phyloP scores from a whole-genome alignment of 2,113 vertebrate species.

The Epinephelus cyanopodus region DNA sequence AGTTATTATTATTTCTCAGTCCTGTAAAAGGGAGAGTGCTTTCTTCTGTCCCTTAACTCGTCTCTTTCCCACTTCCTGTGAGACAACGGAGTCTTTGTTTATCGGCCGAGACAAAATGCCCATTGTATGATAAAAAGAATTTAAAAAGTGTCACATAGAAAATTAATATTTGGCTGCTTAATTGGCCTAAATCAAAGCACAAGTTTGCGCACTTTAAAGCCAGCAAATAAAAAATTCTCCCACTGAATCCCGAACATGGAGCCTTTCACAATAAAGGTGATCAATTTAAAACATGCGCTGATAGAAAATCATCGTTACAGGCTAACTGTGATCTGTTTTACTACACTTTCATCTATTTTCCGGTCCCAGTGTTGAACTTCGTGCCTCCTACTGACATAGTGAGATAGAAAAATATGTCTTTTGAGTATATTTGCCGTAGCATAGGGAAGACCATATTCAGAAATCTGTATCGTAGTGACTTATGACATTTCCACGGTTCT shows the following conservation, averaged over 20 bases:
- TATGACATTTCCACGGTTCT: conserved; percentile 50
- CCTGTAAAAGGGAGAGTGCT: neutral
- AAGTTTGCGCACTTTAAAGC: conserved; percentile 38
- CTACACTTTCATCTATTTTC: neutral
- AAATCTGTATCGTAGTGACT: conserved; percentile 57
- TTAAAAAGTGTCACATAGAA: neutral
- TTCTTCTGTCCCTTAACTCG: neutral
- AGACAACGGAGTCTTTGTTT: conserved; percentile 8
- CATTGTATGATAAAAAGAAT: neutral
- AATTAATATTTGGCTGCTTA: conserved; percentile 5
- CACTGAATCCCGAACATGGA: neutral
- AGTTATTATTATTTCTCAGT: conserved; percentile 15
- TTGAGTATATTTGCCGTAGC: conserved; percentile 66
- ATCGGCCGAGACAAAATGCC: neutral
- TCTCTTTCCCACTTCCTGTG: neutral
- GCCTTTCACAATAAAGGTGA: neutral
- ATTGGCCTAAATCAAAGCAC: conserved; percentile 61
- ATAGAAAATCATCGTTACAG: neutral
- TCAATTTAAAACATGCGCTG: neutral
- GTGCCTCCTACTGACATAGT: conserved; percentile 51
- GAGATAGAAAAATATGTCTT: conserved; percentile 47
- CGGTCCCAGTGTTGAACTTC: conserved; percentile 38
- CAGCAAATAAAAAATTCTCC: neutral
- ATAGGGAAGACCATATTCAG: conserved; percentile 44
- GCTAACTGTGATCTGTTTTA: conserved; percentile 1